These are phyloP conservation scores for Parauchenoglanis ngamensis DNA, from an alignment of 2,797 vertebrate species.

Conservation along the genomic window DNA sequence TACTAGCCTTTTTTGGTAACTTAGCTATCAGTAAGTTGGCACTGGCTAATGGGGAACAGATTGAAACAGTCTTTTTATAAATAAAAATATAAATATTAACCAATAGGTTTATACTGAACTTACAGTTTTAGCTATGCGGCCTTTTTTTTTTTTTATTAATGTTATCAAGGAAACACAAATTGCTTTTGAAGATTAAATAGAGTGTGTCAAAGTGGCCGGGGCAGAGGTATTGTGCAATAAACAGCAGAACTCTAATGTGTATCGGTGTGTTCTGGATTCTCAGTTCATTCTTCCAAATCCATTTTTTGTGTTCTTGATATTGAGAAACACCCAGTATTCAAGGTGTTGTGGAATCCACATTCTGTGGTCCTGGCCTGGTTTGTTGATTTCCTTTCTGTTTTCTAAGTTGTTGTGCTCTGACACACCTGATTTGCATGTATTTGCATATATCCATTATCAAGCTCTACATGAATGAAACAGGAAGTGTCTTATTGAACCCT, in stretches of 20 bases:
- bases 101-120: background rate
- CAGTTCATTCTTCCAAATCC: background rate
- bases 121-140: background rate
- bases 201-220: background rate
- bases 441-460: conserved; percentile 4
- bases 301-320: background rate
- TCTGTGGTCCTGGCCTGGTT: background rate
- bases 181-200: background rate
- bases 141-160: background rate
- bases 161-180: background rate
- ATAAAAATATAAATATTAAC: background rate
- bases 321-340: background rate
- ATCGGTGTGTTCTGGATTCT: background rate
- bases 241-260: background rate
- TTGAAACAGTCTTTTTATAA: background rate
- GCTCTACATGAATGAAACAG: background rate
- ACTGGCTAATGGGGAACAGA: background rate
- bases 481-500: background rate
- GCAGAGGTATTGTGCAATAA: background rate
- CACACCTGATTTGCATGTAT: background rate
- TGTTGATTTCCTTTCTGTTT: background rate
- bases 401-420: background rate
- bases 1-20: background rate
- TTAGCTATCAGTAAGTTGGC: background rate
- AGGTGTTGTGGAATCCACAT: background rate